Conservation (phyloP, 53 echinoderm and acorn worm genomes). For the Temnopleurus reevesii region DNA sequence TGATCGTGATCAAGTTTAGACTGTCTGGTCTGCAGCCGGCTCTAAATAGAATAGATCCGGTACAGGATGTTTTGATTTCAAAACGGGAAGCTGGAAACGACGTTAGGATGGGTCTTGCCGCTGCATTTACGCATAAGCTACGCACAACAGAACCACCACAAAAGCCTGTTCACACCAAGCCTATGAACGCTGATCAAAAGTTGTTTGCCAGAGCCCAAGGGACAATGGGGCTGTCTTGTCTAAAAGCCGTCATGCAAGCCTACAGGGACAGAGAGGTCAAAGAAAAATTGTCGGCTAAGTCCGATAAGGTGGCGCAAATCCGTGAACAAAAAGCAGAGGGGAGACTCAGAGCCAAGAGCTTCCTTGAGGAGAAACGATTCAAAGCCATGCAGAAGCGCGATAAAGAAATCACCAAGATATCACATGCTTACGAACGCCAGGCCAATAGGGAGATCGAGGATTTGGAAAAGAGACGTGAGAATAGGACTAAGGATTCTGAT, state of each 20-base stretch:
- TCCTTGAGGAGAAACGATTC: conserved; percentile 85
- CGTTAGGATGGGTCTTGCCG: conserved; percentile 58
- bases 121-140: conserved; percentile 1
- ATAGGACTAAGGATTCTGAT: conserved; percentile 59
- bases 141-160: conserved; percentile 52
- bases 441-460: conserved; percentile 59
- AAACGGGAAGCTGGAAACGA: conserved; percentile 85
- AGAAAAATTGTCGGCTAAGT: conserved; percentile 63
- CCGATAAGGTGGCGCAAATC: conserved; percentile 70
- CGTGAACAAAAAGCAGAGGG: conserved; percentile 75
- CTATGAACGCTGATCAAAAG: conserved; percentile 82
- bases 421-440: conserved; percentile 66
- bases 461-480: conserved; percentile 60
- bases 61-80: conserved; percentile 77
- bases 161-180: conserved; percentile 65
- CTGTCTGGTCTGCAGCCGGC: conserved; percentile 74
- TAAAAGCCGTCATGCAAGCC: conserved; percentile 93
- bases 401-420: conserved; percentile 62
- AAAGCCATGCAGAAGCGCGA: conserved; percentile 74
- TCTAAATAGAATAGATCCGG: conserved; percentile 66
- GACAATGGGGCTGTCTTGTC: conserved; percentile 95
- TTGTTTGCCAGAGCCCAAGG: conserved; percentile 92
- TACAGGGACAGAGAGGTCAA: conserved; percentile 83
- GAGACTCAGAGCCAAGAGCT: conserved; percentile 64
- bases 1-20: conserved; percentile 69